Evolutionary conservation across 2,888 invertebrate species (phyloP), one percentile per base, ranked within the genome.

Genomic region (Atherix ibis): DNA sequence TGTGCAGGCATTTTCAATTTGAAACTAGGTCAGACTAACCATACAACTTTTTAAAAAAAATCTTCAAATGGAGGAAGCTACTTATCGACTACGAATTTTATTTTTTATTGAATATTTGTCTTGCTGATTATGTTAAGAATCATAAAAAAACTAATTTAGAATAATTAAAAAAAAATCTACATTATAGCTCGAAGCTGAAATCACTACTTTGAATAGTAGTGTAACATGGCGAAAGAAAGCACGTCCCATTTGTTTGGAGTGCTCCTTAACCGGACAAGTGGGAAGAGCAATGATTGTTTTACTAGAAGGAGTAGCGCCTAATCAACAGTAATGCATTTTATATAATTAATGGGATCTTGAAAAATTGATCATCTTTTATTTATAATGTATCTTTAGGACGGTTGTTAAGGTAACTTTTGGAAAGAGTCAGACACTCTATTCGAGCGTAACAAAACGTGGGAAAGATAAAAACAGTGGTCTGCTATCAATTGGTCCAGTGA

Each of bases 331-430:
- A 68, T 72, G 12, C 9, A 15, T 16, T 6, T 28, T 48, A 13
- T 14, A 35, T 19, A 27, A 37, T 24, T 25, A 31, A 26, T 31
- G 27, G 17, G 34, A 13, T 34, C 17, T 18, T 26, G 54, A 15
- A 16, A 27, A 27, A 38, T 32, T 31, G 12, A 14, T 29, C 27
- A 34, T 22, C 27, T 27, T 27, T 35, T 22, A 29, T 26, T 18
- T 5, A 27, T 8, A 26, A 26, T 13, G 12, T 26, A 26, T 10
- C 4, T 26, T 26, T 53, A 83, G 82, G 60, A 92, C 92, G 18
- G 91, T 95, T 13, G 92, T 94, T 0, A 85, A 88, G 50, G 81
- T 92, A 24, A 83, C 82, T 16, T 81, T 92, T 30, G 89, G 87
- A 40, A 89, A 89, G 58, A 88, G 89, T 2, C 89, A 91, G 52